A percentile compares a stretch with the other conserved stretches of the same genome.
phyloP scores from a whole-genome alignment of 2,888 invertebrate species.

The Lumbricus terrestris region DNA sequence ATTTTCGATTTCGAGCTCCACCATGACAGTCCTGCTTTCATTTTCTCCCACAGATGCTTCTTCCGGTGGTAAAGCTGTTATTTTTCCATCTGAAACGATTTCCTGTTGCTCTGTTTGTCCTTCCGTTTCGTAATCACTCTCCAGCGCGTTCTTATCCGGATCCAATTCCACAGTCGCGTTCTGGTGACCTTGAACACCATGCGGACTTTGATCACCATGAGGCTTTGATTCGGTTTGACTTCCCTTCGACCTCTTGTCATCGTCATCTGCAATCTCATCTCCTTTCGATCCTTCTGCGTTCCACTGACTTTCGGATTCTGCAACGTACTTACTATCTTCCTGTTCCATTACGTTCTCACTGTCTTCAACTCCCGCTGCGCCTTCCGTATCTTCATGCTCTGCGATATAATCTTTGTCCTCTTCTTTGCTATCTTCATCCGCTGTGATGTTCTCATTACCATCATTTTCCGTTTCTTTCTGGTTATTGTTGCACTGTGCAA shows the following conservation, averaged over 20 bases:
- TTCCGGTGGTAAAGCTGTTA: neutral
- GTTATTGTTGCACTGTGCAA: too few species aligned
- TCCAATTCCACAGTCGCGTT: neutral
- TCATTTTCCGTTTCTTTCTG: too few species aligned
- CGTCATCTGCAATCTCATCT: neutral
- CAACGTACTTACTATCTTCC: neutral
- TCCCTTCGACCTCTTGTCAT: neutral
- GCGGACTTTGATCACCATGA: neutral
- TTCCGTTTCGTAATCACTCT: neutral
- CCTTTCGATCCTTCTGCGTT: neutral
- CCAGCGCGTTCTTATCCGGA: neutral
- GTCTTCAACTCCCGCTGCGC: neutral
- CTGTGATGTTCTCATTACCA: neutral
- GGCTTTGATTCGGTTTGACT: neutral
- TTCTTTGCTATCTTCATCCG: neutral
- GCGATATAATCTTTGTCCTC: neutral
- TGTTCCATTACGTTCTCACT: neutral
- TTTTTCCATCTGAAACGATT: neutral
- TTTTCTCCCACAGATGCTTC: neutral
- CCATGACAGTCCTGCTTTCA: neutral
- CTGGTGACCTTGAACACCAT: neutral
- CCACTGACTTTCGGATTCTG: neutral
- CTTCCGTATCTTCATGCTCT: neutral
- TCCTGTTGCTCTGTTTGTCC: neutral
- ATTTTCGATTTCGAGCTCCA: neutral